These are phyloP conservation scores for Rhamnusium bicolor DNA, from an alignment of 2,888 invertebrate species.

Conservation along the genomic window DNA sequence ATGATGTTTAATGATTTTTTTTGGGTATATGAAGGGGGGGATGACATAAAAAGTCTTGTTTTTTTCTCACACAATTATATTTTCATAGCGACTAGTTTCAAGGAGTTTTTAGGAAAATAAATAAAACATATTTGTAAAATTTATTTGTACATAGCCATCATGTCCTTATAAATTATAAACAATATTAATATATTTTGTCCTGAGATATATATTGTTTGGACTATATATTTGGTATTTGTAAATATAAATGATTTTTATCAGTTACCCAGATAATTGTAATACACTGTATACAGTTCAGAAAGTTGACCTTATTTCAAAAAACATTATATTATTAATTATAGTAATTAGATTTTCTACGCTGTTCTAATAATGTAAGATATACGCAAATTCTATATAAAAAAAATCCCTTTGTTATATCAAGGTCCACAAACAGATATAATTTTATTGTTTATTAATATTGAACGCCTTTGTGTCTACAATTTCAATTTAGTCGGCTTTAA, in stretches of 20 bases:
- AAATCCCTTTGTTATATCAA: slow-evolving; percentile 38
- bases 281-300: slow-evolving; percentile 64
- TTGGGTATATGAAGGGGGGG: too few relatives aligned
- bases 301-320: slow-evolving; percentile 53
- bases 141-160: neutral
- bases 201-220: slow-evolving; percentile 5
- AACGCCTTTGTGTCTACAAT: slow-evolving; percentile 18
- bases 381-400: slow-evolving; percentile 43
- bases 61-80: too few relatives aligned
- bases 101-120: neutral
- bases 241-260: slow-evolving; percentile 30
- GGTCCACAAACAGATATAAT: slow-evolving; percentile 43
- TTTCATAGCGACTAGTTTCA: too few relatives aligned
- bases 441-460: neutral
- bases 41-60: too few relatives aligned
- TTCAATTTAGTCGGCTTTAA: slow-evolving; percentile 2
- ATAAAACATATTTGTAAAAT: neutral
- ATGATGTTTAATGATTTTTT: too few relatives aligned
- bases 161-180: neutral
- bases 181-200: slow-evolving; percentile 3
- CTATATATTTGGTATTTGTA: slow-evolving; percentile 23
- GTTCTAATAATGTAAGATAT: slow-evolving; percentile 54
- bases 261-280: slow-evolving; percentile 52
- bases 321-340: slow-evolving; percentile 39
- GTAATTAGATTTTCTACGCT: slow-evolving; percentile 62